A percentile compares a stretch with the other conserved stretches of the same genome.
Evolutionary conservation across 1,140 invertebrate genomes (phyloP).

Genomic region (Paralvinella palmiformis): DNA sequence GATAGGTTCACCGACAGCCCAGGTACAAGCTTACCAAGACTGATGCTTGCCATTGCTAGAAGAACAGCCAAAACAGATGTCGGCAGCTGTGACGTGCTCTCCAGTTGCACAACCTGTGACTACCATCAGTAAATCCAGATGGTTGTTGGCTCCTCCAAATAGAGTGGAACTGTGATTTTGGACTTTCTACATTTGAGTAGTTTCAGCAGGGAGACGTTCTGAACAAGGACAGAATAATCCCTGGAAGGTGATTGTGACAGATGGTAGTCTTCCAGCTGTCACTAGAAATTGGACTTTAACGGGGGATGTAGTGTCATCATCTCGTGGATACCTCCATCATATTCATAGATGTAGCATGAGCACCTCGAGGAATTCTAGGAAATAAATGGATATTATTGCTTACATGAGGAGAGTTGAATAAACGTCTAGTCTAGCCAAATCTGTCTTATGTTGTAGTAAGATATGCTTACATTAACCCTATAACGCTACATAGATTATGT

Average conservation of each 20-base stretch:
- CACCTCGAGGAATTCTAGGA: no score
- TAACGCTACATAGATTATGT: no score
- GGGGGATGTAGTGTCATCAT: neutral
- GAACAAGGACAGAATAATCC: neutral
- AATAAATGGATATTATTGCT: no score
- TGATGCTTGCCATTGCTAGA: neutral
- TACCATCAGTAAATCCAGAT: neutral
- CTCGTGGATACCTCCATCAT: no score
- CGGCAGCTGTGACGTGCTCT: neutral
- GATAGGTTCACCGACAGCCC: neutral
- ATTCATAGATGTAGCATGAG: no score
- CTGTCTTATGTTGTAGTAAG: no score
- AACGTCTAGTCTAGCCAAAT: no score
- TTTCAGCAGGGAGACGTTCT: no score
- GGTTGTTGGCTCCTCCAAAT: neutral
- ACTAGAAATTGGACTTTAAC: neutral
- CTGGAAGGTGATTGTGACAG: conserved; percentile 9
- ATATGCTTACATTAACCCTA: no score
- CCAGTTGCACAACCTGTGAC: neutral
- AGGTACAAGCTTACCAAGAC: neutral
- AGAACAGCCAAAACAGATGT: neutral
- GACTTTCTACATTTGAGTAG: no score
- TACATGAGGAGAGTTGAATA: no score
- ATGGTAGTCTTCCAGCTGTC: conserved; percentile 3
- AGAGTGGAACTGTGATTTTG: no score